Base-by-base conservation (phyloP, 2,888 invertebrate species). In the Spicauda simplicius region DNA sequence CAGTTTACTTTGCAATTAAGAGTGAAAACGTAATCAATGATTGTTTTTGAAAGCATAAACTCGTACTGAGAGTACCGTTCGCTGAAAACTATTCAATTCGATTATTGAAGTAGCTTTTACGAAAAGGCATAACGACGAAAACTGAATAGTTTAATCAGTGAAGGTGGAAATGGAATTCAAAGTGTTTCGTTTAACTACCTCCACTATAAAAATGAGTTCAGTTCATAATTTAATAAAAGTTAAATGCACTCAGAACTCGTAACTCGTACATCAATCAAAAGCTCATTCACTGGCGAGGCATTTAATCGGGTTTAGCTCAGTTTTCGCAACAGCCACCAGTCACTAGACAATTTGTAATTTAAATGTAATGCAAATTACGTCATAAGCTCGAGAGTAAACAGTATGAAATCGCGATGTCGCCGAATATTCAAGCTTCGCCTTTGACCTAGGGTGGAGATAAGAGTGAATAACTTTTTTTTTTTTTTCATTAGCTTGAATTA, bases 331-430 rank as follows among this genome's bases (percentile, higher is more conserved):
- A 53, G n/a, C 61, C 64, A 71, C 61, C 64, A 67, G 69, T 63
- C 70, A 70, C 67, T 53, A 33, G 55, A 54, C 69, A 68, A 72
- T 68, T 64, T 72, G 66, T 66, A 70, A 76, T 77, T 74, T 71
- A 73, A 76, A 74, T 76, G 56, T 67, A 73, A 77, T 78, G 73
- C 74, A 77, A 78, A 76, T 74, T 59, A 45, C 52, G 56, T 52
- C 54, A 60, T 54, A 61, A 61, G 50, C 56, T 67, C 25, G 63
- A 50, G 68, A 57, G 56, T 71, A 57, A 65, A 55, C 58, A 37
- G 37, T 18, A 61, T 61, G 20, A 67, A 61, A 56, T 61, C 41
- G 30, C n/a, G n/a, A 52, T 58, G 64, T 20, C 41, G 61, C 52
- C 48, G 48, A 59, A 59, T 50, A 50, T 50, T 60, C 30, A 4